A percentile compares a stretch with the other conserved stretches of the same genome.
These are phyloP conservation scores for Hypomesus transpacificus DNA, from an alignment of 2,113 vertebrate genomes.

Conservation along the genomic window DNA sequence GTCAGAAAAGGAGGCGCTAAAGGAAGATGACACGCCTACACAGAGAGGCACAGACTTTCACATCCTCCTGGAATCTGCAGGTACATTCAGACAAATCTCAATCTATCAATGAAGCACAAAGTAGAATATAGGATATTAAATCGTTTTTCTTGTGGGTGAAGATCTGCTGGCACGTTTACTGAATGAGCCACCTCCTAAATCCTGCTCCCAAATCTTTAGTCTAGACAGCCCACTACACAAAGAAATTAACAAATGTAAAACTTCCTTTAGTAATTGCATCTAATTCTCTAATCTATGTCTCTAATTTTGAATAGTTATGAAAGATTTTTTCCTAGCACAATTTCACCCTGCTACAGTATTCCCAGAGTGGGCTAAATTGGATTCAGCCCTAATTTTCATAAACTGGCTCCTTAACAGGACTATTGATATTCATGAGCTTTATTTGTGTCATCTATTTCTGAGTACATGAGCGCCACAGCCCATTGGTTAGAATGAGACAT, in stretches of 20 bases:
- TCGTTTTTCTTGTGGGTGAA: no score
- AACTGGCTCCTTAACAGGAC: conserved; percentile 15
- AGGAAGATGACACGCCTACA: conserved; percentile 63
- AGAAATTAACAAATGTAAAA: background rate
- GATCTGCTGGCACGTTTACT: no score
- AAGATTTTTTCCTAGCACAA: conserved; percentile 3
- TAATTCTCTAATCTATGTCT: background rate
- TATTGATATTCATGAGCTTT: conserved; percentile 26
- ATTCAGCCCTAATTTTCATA: conserved; percentile 43
- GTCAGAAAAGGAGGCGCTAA: conserved; percentile 66
- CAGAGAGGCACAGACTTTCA: conserved; percentile 87
- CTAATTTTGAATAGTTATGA: background rate
- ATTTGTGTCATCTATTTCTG: conserved; percentile 29
- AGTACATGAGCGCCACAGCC: background rate
- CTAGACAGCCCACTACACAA: background rate
- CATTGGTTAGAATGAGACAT: conserved; percentile 9
- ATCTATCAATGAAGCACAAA: background rate
- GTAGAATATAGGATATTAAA: no score
- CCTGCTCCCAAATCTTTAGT: background rate
- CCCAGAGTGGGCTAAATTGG: conserved; percentile 9
- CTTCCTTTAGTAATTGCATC: background rate
- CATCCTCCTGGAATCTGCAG: conserved; percentile 80
- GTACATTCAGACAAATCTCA: conserved; percentile 60
- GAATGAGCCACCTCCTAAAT: no score
- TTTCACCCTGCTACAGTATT: conserved; percentile 6